Base-by-base conservation (phyloP, 2,113 vertebrate species). In the Sander lucioperca region DNA sequence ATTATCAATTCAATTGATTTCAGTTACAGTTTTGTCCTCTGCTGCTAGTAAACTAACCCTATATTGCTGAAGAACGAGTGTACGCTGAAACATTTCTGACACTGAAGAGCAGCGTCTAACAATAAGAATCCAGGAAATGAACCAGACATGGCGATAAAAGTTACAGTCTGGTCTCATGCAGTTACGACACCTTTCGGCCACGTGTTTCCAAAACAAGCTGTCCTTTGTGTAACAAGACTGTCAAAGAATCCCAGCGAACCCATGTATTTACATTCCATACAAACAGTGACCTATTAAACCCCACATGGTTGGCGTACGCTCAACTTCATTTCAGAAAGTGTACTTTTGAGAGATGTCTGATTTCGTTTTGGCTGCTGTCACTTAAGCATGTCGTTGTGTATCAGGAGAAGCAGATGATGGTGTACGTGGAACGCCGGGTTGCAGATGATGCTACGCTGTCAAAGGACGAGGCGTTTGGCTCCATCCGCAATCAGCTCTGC, bases 331-430 rank as follows among this genome's bases (percentile, higher is more conserved):
- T 68, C 23, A 30, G 50, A 76, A 36, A 69, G 23, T 18, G 45
- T 19, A 1, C 21, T 14, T 66, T 57, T 80, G 25, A 45, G 21
- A 39, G 54, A 13, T 25, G 59, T 36, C 16, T 57, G 33, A 66
- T 33, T 74, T n/a, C 80, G 63, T 80, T 76, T 80, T 27, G 73
- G 61, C 64, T 83, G 45, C 5, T 12, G 62, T 70, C 19, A 6
- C 53, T 57, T 18, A 86, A 54, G 74, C 57, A 0, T 67, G 70
- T 73, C 2, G 74, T 14, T 85, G 76, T 75, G 19, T 15, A 1
- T 45, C 81, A 96, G 96, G 95, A 96, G 91, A 96, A 96, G 79
- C 93, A 93, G 79, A 92, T 96, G 93, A 94, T 96, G 94, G 96
- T 96, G 62, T 96, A 94, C n/a, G 95, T 96, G 77, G 96, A 96